Percentiles rank a stretch among this genome's conserved stretches.
These are phyloP conservation scores for Nephrotoma flavescens DNA, from an alignment of 2,888 invertebrate species.

Conservation along the genomic window DNA sequence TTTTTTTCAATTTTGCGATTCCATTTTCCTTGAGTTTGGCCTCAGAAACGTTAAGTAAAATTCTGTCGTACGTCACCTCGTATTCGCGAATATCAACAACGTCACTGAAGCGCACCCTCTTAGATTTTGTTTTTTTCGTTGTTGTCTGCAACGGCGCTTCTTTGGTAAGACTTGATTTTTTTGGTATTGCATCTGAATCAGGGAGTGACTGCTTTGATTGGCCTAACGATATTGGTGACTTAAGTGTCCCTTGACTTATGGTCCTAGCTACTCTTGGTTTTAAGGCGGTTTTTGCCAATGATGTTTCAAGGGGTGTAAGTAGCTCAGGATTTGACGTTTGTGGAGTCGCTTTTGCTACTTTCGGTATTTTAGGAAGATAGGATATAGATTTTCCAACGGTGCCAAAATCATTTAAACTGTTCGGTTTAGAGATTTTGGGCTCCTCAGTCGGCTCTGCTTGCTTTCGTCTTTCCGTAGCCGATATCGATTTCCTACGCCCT, in stretches of 20 bases:
- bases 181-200: not conserved
- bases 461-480: not conserved
- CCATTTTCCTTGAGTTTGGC: not conserved
- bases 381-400: not conserved
- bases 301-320: not conserved
- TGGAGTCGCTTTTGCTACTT: not conserved
- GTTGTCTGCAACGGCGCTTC: not conserved
- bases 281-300: not conserved
- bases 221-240: not conserved
- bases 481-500: not conserved
- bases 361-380: not conserved
- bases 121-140: not conserved
- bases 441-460: not conserved
- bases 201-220: not conserved
- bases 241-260: not conserved
- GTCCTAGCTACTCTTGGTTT: not conserved
- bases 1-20: not conserved
- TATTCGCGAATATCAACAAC: not conserved
- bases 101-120: not conserved
- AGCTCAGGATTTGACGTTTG: not conserved
- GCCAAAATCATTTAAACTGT: not conserved
- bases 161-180: not conserved
- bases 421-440: not conserved
- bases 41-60: not conserved
- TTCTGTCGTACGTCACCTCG: not conserved